Evolutionary conservation across 2,888 invertebrate species (phyloP).

Genomic region (Chelonus formosanus): DNA sequence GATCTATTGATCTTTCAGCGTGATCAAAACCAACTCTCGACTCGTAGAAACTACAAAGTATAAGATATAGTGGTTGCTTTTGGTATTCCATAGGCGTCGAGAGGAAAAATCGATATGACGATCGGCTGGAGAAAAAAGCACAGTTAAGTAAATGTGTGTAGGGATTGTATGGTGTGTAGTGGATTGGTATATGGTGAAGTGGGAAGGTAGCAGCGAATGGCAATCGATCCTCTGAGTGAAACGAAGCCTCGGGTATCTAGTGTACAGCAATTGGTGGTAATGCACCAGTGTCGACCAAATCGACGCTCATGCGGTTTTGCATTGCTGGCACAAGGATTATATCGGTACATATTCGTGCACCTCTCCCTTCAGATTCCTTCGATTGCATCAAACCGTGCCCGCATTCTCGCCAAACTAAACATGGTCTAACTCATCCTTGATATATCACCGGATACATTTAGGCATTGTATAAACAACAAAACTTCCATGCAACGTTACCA

Average conservation of each 20-base stretch:
- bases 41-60: neutral
- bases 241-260: conserved; percentile 29
- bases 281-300: conserved; percentile 37
- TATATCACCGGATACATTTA: conserved; percentile 11
- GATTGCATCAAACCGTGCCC: conserved; percentile 23
- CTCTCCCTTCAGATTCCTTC: conserved; percentile 15
- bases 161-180: conserved; percentile 4
- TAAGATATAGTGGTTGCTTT: neutral
- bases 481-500: neutral
- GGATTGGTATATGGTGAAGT: conserved; percentile 3
- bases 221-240: conserved; percentile 39
- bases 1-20: conserved; percentile 8
- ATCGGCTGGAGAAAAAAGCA: neutral
- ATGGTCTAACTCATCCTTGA: conserved; percentile 9
- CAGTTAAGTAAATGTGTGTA: neutral
- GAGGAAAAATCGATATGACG: neutral
- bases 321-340: conserved; percentile 32
- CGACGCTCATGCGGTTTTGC: conserved; percentile 28
- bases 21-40: neutral
- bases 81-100: conserved; percentile 10
- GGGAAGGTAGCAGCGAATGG: conserved; percentile 31
- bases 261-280: conserved; percentile 33
- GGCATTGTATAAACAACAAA: conserved; percentile 2
- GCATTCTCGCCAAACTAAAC: conserved; percentile 22
- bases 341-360: conserved; percentile 13